phyloP scores from a whole-genome alignment of 2,797 vertebrate genomes.

The Apogon hyalosoma region DNA sequence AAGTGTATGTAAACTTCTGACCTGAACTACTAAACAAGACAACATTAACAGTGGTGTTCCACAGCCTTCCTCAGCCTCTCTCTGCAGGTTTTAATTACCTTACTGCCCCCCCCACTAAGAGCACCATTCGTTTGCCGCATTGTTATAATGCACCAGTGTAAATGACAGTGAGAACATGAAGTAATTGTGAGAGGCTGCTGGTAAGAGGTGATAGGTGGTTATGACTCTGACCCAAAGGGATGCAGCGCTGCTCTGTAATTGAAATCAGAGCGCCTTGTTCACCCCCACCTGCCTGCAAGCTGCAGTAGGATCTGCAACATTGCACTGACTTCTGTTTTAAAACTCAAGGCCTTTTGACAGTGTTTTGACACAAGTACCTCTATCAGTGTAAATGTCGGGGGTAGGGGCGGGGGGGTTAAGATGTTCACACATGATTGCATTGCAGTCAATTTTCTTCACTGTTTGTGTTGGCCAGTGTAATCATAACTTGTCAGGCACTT shows the following conservation, averaged over 20 bases:
- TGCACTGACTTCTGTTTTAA: conserved; percentile 35
- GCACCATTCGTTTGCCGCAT: conserved; percentile 30
- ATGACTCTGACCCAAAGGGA: conserved; percentile 29
- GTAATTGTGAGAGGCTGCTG: conserved; percentile 37
- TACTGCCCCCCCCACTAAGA: conserved; percentile 34
- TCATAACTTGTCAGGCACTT: conserved; percentile 24
- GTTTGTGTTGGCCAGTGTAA: conserved; percentile 43
- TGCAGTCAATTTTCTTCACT: conserved; percentile 24
- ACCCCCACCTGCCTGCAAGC: conserved; percentile 5
- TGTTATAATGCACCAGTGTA: conserved; percentile 21
- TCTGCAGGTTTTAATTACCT: conserved; percentile 40
- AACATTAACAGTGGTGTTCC: neutral
- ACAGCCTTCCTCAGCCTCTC: conserved; percentile 12
- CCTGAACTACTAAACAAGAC: too few relatives aligned
- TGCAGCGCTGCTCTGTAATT: conserved; percentile 24
- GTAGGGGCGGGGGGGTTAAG: conserved; percentile 24
- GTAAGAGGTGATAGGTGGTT: conserved; percentile 45
- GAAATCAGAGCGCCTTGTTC: conserved; percentile 23
- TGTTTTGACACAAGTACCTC: conserved; percentile 26
- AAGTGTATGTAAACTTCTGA: too few relatives aligned
- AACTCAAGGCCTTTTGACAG: conserved; percentile 11
- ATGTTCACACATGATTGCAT: conserved; percentile 46
- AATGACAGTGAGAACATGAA: conserved; percentile 19
- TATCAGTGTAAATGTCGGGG: conserved; percentile 18
- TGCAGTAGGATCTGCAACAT: conserved; percentile 22